phyloP scores from a whole-genome alignment of 1,140 invertebrate species.

The Cataglyphis hispanica region DNA sequence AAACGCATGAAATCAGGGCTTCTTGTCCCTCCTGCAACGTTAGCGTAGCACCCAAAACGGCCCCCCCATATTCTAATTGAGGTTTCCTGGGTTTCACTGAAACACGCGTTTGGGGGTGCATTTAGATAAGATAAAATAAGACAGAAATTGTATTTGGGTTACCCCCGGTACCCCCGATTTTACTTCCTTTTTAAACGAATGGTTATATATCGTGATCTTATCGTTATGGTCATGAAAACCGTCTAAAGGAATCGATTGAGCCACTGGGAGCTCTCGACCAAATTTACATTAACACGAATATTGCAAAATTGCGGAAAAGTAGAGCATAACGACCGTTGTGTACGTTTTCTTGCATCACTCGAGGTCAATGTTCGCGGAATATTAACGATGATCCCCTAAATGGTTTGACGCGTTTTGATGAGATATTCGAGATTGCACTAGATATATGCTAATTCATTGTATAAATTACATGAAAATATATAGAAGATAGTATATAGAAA shows the following conservation, averaged over 20 bases:
- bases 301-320: constrained; percentile 72
- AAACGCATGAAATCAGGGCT: constrained; percentile 93
- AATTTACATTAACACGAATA: constrained; percentile 51
- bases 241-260: constrained; percentile 18
- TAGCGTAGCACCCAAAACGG: constrained; percentile 89
- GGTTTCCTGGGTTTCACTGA: constrained; percentile 94
- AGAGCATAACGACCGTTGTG: constrained; percentile 65
- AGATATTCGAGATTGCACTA: not conserved
- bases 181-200: not conserved
- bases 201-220: constrained; percentile 17
- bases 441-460: not conserved
- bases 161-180: not conserved
- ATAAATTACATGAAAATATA: constrained; percentile 16
- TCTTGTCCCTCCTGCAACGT: constrained; percentile 90
- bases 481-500: no score
- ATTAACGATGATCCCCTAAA: constrained; percentile 20
- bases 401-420: not conserved
- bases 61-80: constrained; percentile 91
- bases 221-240: constrained; percentile 14
- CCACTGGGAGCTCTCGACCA: constrained; percentile 23
- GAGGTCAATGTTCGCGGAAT: constrained; percentile 60
- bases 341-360: constrained; percentile 59
- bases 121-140: constrained; percentile 28
- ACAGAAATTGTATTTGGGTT: not conserved
- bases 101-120: constrained; percentile 76